Base-by-base conservation (phyloP, 64 coral and sea anemone species). In the Dendronephthya gigantea region DNA sequence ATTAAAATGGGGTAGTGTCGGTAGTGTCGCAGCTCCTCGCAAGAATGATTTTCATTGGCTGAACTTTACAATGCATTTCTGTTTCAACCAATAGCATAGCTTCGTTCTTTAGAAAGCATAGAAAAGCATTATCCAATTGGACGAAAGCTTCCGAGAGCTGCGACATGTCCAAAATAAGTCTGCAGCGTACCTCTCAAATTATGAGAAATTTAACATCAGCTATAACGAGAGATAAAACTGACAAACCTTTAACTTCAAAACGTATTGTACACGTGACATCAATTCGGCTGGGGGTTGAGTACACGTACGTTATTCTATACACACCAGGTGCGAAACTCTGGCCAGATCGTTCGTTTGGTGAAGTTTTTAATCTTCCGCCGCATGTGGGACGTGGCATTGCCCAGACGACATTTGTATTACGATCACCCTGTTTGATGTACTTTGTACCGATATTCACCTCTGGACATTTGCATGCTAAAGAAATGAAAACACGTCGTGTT, bases 381-480 rank as follows among this genome's bases (percentile, higher is more conserved):
- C 58, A 66, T 22, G 19, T 6, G 6, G 58, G 58, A 7, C 29
- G 19, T 4, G 58, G 58, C 58, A 66, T 4, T 22, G 2, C 19
- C 58, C 58, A 66, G 6, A 17, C 22, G 58, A 66, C 58, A 45
- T 11, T 45, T 66, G 58, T 22, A 5, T 5, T 30, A 6, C 5
- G 29, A 66, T 30, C 19, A 66, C 58, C 58, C 2, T 5, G 4
- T 15, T 22, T 66, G 6, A 30, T 66, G 58, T 66, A 66, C 5
- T 7, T 66, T 30, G 58, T 22, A 5, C 58, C 58, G 14, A 66
- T 2, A n/a, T 22, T 22, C 19, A 66, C 22, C 22, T 22, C 29
- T 22, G 58, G 58, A 66, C 58, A 66, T 66, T 22, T 79, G 72
- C 72, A 79, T 10, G 72, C 72, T 79, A 29, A 79, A 79, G 36